Conservation (phyloP, 2,113 vertebrate species). For the Dicrurus megarhynchus region DNA sequence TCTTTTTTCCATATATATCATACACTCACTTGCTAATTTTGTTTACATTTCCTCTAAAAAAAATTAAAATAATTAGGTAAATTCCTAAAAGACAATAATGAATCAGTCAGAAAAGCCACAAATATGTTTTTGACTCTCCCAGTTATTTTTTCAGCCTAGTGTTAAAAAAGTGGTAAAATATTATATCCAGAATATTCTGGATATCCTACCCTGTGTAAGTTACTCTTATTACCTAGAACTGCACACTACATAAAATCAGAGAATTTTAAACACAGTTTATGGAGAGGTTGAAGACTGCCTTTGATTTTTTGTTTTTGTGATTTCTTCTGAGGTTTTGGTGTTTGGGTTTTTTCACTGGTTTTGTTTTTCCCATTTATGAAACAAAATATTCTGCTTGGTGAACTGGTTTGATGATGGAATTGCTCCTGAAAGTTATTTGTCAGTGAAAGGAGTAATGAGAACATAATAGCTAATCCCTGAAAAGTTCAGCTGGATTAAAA, state of each 20-base stretch:
- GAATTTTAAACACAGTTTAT: background rate
- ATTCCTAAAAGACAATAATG: background rate
- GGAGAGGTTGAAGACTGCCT: background rate
- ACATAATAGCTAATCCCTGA: conserved; percentile 35
- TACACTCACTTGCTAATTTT: background rate
- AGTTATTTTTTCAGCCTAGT: background rate
- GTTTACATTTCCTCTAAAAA: background rate
- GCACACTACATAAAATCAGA: background rate
- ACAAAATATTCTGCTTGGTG: background rate
- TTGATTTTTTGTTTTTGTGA: background rate
- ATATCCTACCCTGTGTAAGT: background rate
- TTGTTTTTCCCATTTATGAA: background rate
- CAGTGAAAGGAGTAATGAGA: conserved; percentile 25
- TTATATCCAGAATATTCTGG: background rate
- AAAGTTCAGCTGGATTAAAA: conserved; percentile 37
- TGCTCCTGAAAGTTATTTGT: conserved; percentile 6
- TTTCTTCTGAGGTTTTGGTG: background rate
- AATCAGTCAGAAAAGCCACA: background rate
- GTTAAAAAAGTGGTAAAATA: background rate
- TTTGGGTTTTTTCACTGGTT: background rate
- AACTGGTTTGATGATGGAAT: background rate
- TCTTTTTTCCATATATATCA: background rate
- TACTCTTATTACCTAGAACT: background rate
- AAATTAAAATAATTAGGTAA: background rate
- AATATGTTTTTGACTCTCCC: background rate